These are phyloP conservation scores for Plebejus melissa DNA, from an alignment of 2,888 invertebrate genomes.

Conservation along the genomic window DNA sequence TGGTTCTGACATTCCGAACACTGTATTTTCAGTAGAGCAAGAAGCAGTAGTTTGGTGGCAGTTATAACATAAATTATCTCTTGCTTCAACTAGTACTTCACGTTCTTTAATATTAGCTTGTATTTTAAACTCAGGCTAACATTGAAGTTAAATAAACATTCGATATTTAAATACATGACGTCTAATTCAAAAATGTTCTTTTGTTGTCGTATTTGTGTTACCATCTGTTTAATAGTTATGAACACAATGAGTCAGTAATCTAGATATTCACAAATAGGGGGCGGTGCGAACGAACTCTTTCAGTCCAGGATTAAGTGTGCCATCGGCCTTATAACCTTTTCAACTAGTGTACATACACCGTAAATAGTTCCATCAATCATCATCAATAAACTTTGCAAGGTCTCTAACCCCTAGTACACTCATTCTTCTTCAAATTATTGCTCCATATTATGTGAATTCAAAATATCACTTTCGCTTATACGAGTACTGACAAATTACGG, in stretches of 20 bases:
- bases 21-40: background rate
- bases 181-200: constrained; percentile 30
- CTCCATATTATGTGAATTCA: background rate
- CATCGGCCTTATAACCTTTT: constrained; percentile 69
- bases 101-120: background rate
- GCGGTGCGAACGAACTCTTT: constrained; percentile 75
- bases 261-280: constrained; percentile 65
- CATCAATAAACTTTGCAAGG: background rate
- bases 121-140: background rate
- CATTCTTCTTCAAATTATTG: background rate
- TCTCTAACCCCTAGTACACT: background rate
- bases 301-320: constrained; percentile 68
- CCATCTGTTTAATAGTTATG: constrained; percentile 50
- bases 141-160: background rate
- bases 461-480: background rate
- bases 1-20: background rate
- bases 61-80: too few species aligned
- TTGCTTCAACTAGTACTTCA: too few species aligned
- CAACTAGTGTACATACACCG: constrained; percentile 48
- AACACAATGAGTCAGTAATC: constrained; percentile 65
- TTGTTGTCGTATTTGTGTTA: constrained; percentile 38
- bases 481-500: background rate
- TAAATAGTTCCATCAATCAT: constrained; percentile 31
- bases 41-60: too few species aligned
- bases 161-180: background rate